phyloP scores from a whole-genome alignment of 2,113 vertebrate genomes.

The Sitta europaea region DNA sequence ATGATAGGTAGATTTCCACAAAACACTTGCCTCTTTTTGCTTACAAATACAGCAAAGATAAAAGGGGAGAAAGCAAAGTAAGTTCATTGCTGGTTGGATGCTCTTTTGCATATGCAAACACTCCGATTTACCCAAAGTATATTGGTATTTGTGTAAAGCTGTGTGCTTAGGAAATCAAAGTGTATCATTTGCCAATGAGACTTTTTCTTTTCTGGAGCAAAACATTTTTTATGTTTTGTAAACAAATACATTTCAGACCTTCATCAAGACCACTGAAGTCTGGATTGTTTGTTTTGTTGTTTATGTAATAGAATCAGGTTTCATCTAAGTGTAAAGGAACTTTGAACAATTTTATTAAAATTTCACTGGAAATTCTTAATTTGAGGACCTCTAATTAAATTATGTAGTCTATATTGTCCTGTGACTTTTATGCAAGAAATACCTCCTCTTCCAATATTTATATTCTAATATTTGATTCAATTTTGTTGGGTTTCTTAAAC shows the following conservation, averaged over 20 bases:
- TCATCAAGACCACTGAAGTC: not conserved
- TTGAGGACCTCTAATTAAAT: not conserved
- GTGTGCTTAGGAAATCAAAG: not conserved
- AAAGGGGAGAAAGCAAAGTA: not conserved
- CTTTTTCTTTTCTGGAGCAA: not conserved
- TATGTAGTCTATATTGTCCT: not conserved
- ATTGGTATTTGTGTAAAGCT: conserved; percentile 14
- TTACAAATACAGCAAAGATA: not conserved
- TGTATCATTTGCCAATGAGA: not conserved
- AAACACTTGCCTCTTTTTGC: not conserved
- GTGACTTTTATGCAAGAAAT: not conserved
- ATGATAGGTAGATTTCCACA: not conserved
- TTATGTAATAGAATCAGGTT: not conserved
- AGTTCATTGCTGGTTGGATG: not conserved
- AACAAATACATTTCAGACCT: not conserved
- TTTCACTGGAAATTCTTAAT: not conserved
- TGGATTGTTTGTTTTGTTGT: not conserved
- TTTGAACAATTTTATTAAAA: not conserved
- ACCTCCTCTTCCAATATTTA: not conserved
- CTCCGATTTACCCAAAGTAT: not conserved
- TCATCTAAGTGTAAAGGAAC: not conserved
- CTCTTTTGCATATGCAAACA: conserved; percentile 21
- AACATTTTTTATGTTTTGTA: not conserved
- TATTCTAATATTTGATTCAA: not conserved
- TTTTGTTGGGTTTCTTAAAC: not conserved